Conservation (phyloP, 2,113 vertebrate genomes). For the Struthidea cinerea region DNA sequence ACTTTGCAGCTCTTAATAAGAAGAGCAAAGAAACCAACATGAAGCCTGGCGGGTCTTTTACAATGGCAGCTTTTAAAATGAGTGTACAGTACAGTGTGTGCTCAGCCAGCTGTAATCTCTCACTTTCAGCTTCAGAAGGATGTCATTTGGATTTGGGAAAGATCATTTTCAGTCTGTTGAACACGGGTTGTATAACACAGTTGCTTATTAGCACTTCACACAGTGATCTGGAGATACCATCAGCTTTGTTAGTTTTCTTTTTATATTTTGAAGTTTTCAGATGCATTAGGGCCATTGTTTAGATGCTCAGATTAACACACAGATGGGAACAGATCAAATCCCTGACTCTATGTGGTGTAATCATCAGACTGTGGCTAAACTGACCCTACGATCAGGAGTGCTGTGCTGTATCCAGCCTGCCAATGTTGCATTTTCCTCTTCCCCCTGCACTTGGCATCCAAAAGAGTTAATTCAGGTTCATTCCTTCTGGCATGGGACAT, state of each 20-base stretch:
- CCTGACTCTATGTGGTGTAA: background rate
- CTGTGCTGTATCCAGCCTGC: background rate
- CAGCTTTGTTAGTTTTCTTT: background rate
- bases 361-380: background rate
- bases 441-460: background rate
- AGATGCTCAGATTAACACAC: background rate
- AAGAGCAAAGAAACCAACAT: background rate
- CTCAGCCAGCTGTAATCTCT: conserved; percentile 19
- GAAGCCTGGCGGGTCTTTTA: background rate
- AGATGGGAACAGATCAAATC: background rate
- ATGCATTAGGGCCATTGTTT: background rate
- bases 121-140: background rate
- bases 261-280: background rate
- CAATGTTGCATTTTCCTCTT: background rate
- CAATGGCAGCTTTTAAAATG: background rate
- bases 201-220: background rate
- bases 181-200: background rate
- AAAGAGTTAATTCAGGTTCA: background rate
- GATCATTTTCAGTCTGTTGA: conserved; percentile 3
- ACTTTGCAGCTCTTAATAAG: background rate
- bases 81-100: background rate
- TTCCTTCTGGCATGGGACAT: background rate
- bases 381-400: fast-evolving
- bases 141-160: background rate
- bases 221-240: background rate